Conservation (phyloP, 2,797 vertebrate species). For the Pseudotriccus pelzelni region DNA sequence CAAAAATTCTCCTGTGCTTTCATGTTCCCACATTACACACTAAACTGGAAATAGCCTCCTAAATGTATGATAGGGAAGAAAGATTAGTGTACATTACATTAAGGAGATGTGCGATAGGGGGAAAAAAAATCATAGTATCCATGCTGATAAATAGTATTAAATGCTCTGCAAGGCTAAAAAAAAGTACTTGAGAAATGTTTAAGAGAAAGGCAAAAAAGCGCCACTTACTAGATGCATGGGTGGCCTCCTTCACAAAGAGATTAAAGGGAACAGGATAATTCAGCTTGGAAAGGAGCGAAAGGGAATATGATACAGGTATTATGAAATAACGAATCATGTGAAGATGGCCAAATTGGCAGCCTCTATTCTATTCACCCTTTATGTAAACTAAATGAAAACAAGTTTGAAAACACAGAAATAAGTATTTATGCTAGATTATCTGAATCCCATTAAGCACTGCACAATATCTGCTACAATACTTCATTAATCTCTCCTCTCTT, state of each 20-base stretch:
- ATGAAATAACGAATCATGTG: constrained; percentile 63
- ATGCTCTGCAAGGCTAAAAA: neutral
- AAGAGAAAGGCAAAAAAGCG: neutral
- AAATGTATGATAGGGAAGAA: neutral
- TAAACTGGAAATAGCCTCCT: neutral
- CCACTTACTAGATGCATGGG: constrained; percentile 26
- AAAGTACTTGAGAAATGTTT: neutral
- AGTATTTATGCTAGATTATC: constrained; percentile 15
- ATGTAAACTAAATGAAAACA: constrained; percentile 57
- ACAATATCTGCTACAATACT: neutral
- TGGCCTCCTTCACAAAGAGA: constrained; percentile 56
- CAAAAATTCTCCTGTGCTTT: neutral
- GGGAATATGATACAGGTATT: constrained; percentile 62
- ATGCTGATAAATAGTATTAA: constrained; percentile 18
- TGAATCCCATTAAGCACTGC: neutral
- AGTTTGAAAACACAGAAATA: constrained; percentile 40
- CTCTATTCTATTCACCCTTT: constrained; percentile 28
- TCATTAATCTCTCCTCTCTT: neutral
- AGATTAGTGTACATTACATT: neutral
- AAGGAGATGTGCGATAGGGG: neutral
- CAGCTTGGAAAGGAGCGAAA: constrained; percentile 36
- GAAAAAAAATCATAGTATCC: neutral
- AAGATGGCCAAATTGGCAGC: constrained; percentile 60
- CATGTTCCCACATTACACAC: neutral
- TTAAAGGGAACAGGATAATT: constrained; percentile 51